Evolutionary conservation across 2,797 vertebrate species (phyloP).

Genomic region (Apogon talboti): DNA sequence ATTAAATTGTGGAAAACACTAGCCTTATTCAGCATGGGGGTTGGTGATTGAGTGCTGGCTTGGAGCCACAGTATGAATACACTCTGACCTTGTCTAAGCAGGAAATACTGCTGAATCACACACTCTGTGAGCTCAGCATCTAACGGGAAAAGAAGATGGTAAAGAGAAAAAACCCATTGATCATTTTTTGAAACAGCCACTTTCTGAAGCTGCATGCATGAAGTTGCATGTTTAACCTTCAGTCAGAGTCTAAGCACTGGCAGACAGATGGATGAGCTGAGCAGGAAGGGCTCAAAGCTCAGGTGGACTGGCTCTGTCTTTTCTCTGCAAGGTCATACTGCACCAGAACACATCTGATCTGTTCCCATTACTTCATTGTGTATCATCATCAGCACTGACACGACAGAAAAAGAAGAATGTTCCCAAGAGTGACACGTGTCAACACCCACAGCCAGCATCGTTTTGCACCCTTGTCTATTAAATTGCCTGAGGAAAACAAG

Average conservation of each 20-base stretch:
- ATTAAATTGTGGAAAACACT: constrained; percentile 1
- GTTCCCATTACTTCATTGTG: constrained; percentile 40
- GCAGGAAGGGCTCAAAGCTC: constrained; percentile 76
- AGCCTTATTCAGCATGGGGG: constrained; percentile 9
- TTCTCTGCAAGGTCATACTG: constrained; percentile 77
- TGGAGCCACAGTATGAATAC: constrained; percentile 17
- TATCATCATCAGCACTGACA: constrained; percentile 29
- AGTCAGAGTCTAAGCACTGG: constrained; percentile 52
- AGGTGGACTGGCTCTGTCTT: constrained; percentile 59
- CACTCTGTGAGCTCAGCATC: neutral
- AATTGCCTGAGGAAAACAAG: constrained; percentile 35
- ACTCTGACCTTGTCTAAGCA: constrained; percentile 57
- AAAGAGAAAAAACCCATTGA: neutral
- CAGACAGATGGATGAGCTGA: constrained; percentile 78
- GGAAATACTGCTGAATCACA: constrained; percentile 72
- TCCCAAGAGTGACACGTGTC: constrained; percentile 21
- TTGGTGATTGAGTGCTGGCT: constrained; percentile 27
- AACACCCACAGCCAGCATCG: neutral
- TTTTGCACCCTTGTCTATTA: constrained; percentile 23
- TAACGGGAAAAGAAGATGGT: neutral
- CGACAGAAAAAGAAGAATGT: constrained; percentile 12
- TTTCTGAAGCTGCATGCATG: constrained; percentile 14
- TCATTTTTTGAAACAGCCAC: neutral
- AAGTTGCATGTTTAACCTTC: constrained; percentile 55
- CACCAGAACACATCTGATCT: constrained; percentile 65